Base-by-base conservation (phyloP, 1,140 invertebrate genomes). In the Riptortus pedestris region DNA sequence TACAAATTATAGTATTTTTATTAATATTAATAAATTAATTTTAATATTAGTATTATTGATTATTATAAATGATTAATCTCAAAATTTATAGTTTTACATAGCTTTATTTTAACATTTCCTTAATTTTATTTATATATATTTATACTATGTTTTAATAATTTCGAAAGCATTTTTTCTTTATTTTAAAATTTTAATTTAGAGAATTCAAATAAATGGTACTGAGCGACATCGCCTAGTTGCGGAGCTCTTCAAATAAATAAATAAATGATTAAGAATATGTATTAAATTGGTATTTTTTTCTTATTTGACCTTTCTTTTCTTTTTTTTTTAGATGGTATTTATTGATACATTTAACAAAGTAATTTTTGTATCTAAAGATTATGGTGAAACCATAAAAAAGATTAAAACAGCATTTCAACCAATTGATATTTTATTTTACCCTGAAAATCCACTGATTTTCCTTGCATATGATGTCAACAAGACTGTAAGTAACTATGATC, bases 261-360 rank as follows among this genome's bases (percentile, higher is more conserved):
- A n/a, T n/a, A n/a, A n/a, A n/a, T n/a, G n/a, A n/a, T n/a, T n/a
- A n/a, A n/a, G n/a, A n/a, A n/a, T n/a, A n/a, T n/a, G n/a, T n/a
- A n/a, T n/a, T n/a, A n/a, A n/a, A n/a, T 11, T 43, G n/a, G 38
- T n/a, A 43, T 43, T 43, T 43, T 43, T 43, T n/a, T n/a, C n/a
- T n/a, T n/a, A n/a, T n/a, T n/a, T n/a, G n/a, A n/a, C n/a, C n/a
- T n/a, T n/a, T n/a, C n/a, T n/a, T n/a, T n/a, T n/a, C n/a, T 58
- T 70, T 74, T 69, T 67, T 64, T 78, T 80, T 5, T 72, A 94
- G 90, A 90, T 87, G 76, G 80, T 93, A 2, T 93, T 94, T 74
- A 83, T 85, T 31, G 91, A 94, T 74, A 80, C 83, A 12, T 76
- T 78, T 18, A 84, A 93, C 72, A 86, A 87, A 70, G 79, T 84